Evolutionary conservation across 2,888 invertebrate species (phyloP), one percentile per base, ranked within the genome.

Genomic region (Tipula unca): DNA sequence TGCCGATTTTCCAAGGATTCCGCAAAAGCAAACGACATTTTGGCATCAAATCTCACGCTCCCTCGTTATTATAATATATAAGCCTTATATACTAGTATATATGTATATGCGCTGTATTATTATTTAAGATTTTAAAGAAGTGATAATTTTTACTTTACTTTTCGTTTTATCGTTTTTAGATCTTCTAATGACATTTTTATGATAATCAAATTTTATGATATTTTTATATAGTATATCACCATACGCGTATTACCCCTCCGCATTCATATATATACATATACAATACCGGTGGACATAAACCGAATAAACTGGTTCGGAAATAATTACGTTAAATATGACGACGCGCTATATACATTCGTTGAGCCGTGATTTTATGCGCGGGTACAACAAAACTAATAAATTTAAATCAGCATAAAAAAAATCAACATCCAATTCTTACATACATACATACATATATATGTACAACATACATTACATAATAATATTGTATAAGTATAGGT

Each of bases 141-240:
- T 69, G 69, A 69, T 69, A 69, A 69, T 69, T 69, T 69, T 69
- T 69, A 69, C 69, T 69, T 69, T 69, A 69, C 69, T 69, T 69
- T 69, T 25, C 69, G 10, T 25, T 86, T 86, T 85, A 86, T 85
- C 85, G 85, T 86, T 82, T 86, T 86, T 85, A 86, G 86, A 86
- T 85, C 85, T 85, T 39, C 85, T 85, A 86, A 86, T 86, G 86
- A 86, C 86, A 85, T 85, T 86, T 86, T 86, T 86, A 86, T 86
- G 86, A 86, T 86, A 86, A 86, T 86, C 29, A 69, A 69, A 25
- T 69, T 69, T 69, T 69, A 69, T 25, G 69, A 69, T 8, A 69
- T 69, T 69, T 69, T 25, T 69, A 69, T 48, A 17, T 48, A 48
- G 1, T 14, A 42, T 36, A 32, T n/a, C 48, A 17, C 48, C 48